Evolutionary conservation across 2,113 vertebrate species (phyloP).

Genomic region (Fulmarus glacialis): DNA sequence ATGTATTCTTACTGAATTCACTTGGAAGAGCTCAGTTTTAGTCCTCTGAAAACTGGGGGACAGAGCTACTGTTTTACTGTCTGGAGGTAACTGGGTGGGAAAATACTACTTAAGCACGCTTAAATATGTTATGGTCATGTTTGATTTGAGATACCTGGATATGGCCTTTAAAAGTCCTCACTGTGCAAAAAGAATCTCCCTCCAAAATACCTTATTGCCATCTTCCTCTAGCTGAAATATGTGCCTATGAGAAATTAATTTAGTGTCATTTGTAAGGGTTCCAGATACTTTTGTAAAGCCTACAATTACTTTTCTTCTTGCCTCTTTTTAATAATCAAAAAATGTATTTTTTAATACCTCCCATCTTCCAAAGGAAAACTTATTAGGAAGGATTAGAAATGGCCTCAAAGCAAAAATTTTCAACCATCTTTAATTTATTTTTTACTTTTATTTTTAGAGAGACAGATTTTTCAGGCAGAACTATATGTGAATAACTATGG

Average conservation of each 20-base stretch:
- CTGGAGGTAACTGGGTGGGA: not conserved
- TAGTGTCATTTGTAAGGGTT: not conserved
- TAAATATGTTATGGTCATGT: not conserved
- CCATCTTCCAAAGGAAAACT: not conserved
- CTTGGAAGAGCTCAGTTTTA: not conserved
- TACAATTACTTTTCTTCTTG: not conserved
- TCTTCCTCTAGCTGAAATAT: not conserved
- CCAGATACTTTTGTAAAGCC: not conserved
- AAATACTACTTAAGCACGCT: not conserved
- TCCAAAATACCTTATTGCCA: not conserved
- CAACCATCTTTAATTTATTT: not conserved
- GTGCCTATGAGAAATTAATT: not conserved
- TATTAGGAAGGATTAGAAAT: not conserved
- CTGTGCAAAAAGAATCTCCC: not conserved
- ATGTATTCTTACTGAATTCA: too few species aligned
- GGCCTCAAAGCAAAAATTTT: not conserved
- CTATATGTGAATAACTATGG: not conserved
- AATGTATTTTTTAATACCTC: not conserved
- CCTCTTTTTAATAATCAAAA: not conserved
- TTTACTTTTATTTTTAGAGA: not conserved
- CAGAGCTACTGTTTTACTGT: not conserved
- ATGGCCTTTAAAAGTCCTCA: not conserved
- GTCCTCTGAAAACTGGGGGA: not conserved
- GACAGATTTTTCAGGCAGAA: not conserved
- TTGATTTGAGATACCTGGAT: not conserved